Evolutionary conservation across 2,113 vertebrate genomes (phyloP).

Genomic region (Phalacrocorax brasilianus): DNA sequence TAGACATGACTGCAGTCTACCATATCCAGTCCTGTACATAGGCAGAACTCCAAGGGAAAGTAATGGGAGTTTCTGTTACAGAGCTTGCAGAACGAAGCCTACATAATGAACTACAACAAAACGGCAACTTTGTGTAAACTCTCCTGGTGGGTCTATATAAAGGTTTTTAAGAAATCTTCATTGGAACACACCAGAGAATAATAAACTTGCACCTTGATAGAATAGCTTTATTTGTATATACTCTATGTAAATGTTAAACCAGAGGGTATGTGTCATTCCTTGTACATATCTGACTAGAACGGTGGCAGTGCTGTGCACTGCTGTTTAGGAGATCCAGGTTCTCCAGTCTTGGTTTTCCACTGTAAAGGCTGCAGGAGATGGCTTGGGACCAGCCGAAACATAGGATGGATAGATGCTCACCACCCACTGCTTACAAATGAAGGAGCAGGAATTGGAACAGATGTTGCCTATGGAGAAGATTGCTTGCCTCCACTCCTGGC

Average conservation of each 20-base stretch:
- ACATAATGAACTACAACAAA: neutral
- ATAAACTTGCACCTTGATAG: conserved; percentile 65
- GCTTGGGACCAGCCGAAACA: neutral
- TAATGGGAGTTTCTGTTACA: neutral
- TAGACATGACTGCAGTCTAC: neutral
- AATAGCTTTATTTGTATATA: conserved; percentile 69
- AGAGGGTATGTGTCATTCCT: conserved; percentile 10
- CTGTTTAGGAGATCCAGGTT: conserved; percentile 12
- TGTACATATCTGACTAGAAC: conserved; percentile 25
- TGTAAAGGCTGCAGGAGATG: conserved; percentile 15
- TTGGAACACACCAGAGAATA: conserved; percentile 40
- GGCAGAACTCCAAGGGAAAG: conserved; percentile 5
- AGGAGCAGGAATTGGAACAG: conserved; percentile 2
- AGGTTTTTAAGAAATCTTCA: conserved; percentile 27
- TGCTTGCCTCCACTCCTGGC: conserved; percentile 11
- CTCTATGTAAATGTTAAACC: conserved; percentile 45
- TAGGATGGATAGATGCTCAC: conserved; percentile 16
- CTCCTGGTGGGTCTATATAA: neutral
- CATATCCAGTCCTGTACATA: neutral
- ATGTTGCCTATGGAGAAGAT: conserved; percentile 30
- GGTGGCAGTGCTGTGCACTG: conserved; percentile 54
- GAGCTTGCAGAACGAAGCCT: neutral
- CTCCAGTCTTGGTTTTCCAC: conserved; percentile 13
- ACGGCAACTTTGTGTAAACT: neutral
- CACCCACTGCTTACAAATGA: conserved; percentile 13